Percentiles rank a stretch among this genome's conserved stretches.
These are phyloP conservation scores for Malurus melanocephalus DNA, from an alignment of 2,113 vertebrate species.

Conservation along the genomic window DNA sequence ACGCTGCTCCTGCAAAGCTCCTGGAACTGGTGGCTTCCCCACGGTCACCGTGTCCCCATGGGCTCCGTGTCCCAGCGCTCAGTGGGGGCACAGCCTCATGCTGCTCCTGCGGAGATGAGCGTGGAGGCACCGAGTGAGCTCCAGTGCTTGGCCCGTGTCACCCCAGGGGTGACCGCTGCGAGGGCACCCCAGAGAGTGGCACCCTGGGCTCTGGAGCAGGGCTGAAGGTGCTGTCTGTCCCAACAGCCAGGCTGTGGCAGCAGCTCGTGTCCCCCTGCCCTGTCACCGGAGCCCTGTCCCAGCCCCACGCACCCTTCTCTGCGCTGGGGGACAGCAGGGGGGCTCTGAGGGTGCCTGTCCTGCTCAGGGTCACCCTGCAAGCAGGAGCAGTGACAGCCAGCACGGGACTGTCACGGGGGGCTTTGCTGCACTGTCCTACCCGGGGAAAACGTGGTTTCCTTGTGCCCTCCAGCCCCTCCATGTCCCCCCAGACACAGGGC, in stretches of 20 bases:
- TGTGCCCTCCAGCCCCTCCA: fast-evolving
- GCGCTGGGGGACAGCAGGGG: fast-evolving
- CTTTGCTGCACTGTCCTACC: not conserved
- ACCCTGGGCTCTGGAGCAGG: not conserved
- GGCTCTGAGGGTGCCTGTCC: not conserved
- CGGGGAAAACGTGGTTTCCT: fast-evolving
- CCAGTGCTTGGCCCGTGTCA: fast-evolving
- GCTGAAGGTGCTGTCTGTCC: not conserved
- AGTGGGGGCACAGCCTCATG: not conserved
- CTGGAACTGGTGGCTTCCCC: not conserved
- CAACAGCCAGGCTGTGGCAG: not conserved
- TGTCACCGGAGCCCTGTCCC: fast-evolving
- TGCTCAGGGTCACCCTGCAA: not conserved
- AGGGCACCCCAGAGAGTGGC: not conserved
- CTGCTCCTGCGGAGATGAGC: fast-evolving
- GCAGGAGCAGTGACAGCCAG: not conserved
- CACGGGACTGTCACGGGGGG: fast-evolving
- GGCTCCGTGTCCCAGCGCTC: not conserved
- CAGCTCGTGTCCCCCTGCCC: fast-evolving
- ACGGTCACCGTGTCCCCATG: fast-evolving
- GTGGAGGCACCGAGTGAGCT: not conserved
- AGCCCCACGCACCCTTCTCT: fast-evolving
- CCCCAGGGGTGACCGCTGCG: fast-evolving
- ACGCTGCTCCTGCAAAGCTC: fast-evolving
- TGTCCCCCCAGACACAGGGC: not conserved